Percentiles rank a stretch among this genome's conserved stretches.
Conservation (phyloP, 2,113 vertebrate species). For the Stomatorhinus ivindoensis region DNA sequence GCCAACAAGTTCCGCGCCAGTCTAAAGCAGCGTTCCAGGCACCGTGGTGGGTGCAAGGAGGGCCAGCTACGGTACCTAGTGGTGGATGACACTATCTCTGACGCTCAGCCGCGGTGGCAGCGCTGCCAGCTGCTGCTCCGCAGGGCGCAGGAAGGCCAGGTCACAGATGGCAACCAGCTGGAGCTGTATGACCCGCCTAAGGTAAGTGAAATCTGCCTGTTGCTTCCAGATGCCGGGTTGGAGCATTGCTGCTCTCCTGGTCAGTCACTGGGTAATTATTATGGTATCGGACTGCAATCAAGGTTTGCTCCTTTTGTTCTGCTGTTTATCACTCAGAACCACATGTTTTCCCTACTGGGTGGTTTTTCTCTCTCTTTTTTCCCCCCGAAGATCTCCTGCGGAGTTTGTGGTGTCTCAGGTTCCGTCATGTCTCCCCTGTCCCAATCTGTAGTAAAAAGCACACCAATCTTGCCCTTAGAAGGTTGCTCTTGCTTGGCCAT, state of each 20-base stretch:
- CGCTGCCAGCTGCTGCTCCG: conserved; percentile 81
- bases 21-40: conserved; percentile 51
- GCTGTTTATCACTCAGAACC: background rate
- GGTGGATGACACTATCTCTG: conserved; percentile 81
- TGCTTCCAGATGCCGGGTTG: background rate
- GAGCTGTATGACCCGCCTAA: conserved; percentile 94
- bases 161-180: conserved; percentile 63
- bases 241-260: background rate
- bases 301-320: background rate
- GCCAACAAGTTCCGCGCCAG: conserved; percentile 62
- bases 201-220: conserved; percentile 57
- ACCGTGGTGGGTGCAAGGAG: conserved; percentile 70
- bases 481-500: background rate
- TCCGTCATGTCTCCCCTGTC: background rate
- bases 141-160: conserved; percentile 44
- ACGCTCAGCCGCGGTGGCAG: conserved; percentile 78
- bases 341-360: background rate
- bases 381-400: background rate
- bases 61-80: conserved; percentile 77
- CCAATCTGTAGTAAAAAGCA: background rate
- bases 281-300: background rate
- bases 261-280: background rate
- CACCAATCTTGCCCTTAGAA: background rate
- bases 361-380: background rate
- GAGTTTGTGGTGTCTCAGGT: background rate